Evolutionary conservation across 2,113 vertebrate species (phyloP), one percentile per base, ranked within the genome.

Genomic region (Menidia beryllina): DNA sequence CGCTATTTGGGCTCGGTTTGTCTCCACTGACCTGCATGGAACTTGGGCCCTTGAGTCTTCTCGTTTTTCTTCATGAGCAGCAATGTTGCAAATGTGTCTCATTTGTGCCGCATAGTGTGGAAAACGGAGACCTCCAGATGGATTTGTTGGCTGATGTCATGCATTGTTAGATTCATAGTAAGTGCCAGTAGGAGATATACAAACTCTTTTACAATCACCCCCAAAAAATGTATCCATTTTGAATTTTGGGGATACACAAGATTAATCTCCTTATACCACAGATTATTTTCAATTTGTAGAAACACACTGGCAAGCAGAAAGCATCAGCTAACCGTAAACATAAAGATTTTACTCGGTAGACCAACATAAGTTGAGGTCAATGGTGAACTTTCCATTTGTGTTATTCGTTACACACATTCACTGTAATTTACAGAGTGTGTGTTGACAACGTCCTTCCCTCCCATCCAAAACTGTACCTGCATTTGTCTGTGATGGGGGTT

Each of bases 1-100:
- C 34, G 15, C 7, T 69, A 45, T 58, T 67, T 41, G 41, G 50
- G 17, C 67, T n/a, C 36, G 3, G 21, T 59, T 51, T 65, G 19
- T 45, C 19, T n/a, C 21, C 58, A 49, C 26, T 58, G 15, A 77
- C 53, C 25, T 7, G 3, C 39, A n/a, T 49, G 39, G 6, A 43
- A 1, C 1, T 24, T 45, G 7, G 41, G 7, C 1, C 19, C 19
- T 43, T 8, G 4, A 30, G 19, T 12, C 27, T 39, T 19, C 30
- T 21, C n/a, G 1, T 14, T 43, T 12, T 41, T 41, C 3, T 19
- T 17, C 19, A 5, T 30, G 8, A 30, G 8, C 30, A 4, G 30
- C 8, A 8, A 5, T 4, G 4, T 30, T 30, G 17, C 14, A 39
- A 39, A 39, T 12, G 7, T 39, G 38, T 43, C 41, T 17, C 14